Conservation (phyloP, 2,113 vertebrate genomes). For the Ictidomys tridecemlineatus region DNA sequence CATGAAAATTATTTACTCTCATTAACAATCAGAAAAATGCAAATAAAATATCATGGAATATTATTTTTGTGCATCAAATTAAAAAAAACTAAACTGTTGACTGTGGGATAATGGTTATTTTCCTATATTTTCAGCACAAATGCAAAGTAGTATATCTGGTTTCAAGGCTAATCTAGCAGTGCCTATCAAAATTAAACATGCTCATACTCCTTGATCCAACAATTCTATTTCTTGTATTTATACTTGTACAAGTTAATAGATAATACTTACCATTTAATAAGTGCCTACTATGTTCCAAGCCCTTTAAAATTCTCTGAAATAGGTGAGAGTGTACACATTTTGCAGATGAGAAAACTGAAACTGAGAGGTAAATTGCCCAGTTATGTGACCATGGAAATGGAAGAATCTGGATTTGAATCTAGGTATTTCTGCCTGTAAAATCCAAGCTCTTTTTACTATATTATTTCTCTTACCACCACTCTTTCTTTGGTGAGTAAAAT, state of each 20-base stretch:
- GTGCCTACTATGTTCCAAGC: slow-evolving; percentile 19
- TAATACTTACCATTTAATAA: slow-evolving; percentile 14
- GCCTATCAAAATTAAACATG: slow-evolving; percentile 44
- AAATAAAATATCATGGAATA: slow-evolving; percentile 11
- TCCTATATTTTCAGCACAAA: background rate
- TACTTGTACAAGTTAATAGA: background rate
- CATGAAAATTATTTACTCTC: slow-evolving; percentile 13
- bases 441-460: background rate
- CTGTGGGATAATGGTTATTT: background rate
- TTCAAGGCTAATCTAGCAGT: slow-evolving; percentile 37
- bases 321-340: slow-evolving; percentile 30
- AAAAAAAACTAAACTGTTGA: slow-evolving; percentile 15
- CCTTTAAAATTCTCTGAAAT: slow-evolving; percentile 53
- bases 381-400: background rate
- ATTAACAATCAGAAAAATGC: slow-evolving; percentile 4
- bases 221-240: background rate
- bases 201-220: background rate
- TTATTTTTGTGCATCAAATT: slow-evolving; percentile 39
- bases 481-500: background rate
- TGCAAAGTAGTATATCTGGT: background rate
- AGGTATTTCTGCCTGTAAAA: slow-evolving; percentile 40
- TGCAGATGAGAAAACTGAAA: slow-evolving; percentile 51
- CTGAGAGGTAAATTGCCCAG: slow-evolving; percentile 35
- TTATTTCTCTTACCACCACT: slow-evolving; percentile 9
- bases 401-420: slow-evolving; percentile 35